phyloP scores from a whole-genome alignment of 2,888 invertebrate species.

The Aphidius colemani region DNA sequence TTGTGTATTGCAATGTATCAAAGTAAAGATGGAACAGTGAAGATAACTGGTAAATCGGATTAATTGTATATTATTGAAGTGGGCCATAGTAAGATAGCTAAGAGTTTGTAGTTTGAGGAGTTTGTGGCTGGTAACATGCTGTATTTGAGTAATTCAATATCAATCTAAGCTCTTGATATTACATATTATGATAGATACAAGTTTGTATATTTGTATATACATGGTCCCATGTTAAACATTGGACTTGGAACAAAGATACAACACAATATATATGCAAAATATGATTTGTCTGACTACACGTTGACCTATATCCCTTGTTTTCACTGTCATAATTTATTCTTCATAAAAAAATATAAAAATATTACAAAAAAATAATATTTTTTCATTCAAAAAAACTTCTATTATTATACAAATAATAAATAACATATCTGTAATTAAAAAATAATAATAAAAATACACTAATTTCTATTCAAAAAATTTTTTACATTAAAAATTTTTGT shows the following conservation, averaged over 20 bases:
- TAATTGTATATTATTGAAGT: slow-evolving; percentile 30
- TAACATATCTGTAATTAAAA: no score
- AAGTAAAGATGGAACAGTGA: not conserved
- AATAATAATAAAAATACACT: no score
- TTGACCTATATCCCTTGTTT: slow-evolving; percentile 27
- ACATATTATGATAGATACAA: slow-evolving; percentile 4
- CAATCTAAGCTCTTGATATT: slow-evolving; percentile 18
- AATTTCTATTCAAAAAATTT: no score
- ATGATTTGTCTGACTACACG: slow-evolving; percentile 8
- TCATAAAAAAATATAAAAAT: no score
- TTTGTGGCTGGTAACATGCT: slow-evolving; percentile 26
- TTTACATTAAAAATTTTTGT: no score
- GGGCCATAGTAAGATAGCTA: no score
- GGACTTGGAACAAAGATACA: not conserved
- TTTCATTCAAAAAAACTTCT: no score
- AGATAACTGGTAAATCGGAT: slow-evolving; percentile 27
- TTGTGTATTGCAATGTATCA: no score
- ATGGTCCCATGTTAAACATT: slow-evolving; percentile 1
- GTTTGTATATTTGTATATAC: slow-evolving; percentile 7
- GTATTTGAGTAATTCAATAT: slow-evolving; percentile 30
- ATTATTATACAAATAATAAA: no score
- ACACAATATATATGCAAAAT: not conserved
- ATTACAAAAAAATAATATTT: no score
- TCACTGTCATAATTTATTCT: not conserved
- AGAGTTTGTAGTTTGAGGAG: slow-evolving; percentile 21